Base-by-base conservation (phyloP, 2,797 vertebrate genomes). In the Spea hammondii region DNA sequence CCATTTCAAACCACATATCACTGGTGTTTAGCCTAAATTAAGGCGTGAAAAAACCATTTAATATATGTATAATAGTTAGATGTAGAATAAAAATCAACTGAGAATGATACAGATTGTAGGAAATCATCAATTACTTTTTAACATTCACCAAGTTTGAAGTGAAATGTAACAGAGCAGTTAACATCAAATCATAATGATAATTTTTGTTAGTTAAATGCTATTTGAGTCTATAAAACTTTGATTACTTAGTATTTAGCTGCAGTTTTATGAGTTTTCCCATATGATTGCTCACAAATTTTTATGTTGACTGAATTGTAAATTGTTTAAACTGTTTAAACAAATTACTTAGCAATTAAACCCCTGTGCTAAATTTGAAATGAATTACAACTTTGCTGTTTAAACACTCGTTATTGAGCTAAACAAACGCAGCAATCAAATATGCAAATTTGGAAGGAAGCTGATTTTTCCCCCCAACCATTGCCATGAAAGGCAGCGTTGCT, bases 151-250 rank as follows among this genome's bases (percentile, higher is more conserved):
- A 89, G 90, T 92, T 93, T 90, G 86, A 94, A 93, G 92, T 93
- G 95, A 95, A 88, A 90, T 90, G 91, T 94, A 94, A 94, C 95
- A 94, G 94, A 92, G 92, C 92, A 90, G 93, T 96, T 95, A 95
- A 94, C 95, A 96, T 97, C 92, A 95, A 96, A 94, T 93, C 89
- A 94, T 98, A 97, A 98, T 96, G 95, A 98, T 96, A 96, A 96
- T 96, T 95, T 96, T 95, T 95, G 94, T 97, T 97, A 94, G 95
- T 96, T 97, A 94, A 96, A 95, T 95, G 93, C 94, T 94, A 97
- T 97, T 96, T 95, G 93, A 90, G 91, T 96, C 95, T 94, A 97
- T 98, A 97, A 97, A 96, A 96, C 93, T 96, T 96, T 96, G 95
- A 97, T 97, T 96, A 96, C 94, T 95, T 94, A 93, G 91, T 96